phyloP scores from a whole-genome alignment of 2,113 vertebrate genomes.

The Cyanocitta stelleri region DNA sequence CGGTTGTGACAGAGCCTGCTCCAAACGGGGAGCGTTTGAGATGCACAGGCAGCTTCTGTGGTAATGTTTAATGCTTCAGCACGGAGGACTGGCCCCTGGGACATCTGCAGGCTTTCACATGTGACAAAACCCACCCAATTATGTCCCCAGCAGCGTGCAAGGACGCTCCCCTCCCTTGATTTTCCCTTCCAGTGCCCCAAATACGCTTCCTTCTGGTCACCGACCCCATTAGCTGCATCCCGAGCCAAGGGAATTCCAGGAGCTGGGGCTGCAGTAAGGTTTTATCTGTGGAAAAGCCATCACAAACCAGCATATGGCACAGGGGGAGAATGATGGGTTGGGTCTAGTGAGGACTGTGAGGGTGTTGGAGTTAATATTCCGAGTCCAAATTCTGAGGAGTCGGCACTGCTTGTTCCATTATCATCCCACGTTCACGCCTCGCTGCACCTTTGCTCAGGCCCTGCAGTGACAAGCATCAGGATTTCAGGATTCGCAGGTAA shows the following conservation, averaged over 20 bases:
- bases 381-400: background rate
- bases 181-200: background rate
- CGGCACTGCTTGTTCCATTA: background rate
- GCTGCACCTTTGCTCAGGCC: background rate
- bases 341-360: background rate
- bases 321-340: background rate
- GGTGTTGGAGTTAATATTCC: constrained; percentile 3
- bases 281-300: background rate
- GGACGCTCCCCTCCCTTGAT: background rate
- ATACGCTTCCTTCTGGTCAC: background rate
- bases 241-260: background rate
- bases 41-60: fast-evolving
- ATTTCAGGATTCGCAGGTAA: background rate
- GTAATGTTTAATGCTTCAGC: background rate
- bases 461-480: background rate
- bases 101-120: background rate
- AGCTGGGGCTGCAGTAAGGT: background rate
- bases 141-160: fast-evolving
- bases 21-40: fast-evolving
- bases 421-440: background rate
- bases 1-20: background rate
- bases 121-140: background rate
- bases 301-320: background rate
- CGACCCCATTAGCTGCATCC: fast-evolving
- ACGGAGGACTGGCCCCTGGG: background rate